Base-by-base conservation (phyloP, 2,113 vertebrate species). In the Corydoras sp. region DNA sequence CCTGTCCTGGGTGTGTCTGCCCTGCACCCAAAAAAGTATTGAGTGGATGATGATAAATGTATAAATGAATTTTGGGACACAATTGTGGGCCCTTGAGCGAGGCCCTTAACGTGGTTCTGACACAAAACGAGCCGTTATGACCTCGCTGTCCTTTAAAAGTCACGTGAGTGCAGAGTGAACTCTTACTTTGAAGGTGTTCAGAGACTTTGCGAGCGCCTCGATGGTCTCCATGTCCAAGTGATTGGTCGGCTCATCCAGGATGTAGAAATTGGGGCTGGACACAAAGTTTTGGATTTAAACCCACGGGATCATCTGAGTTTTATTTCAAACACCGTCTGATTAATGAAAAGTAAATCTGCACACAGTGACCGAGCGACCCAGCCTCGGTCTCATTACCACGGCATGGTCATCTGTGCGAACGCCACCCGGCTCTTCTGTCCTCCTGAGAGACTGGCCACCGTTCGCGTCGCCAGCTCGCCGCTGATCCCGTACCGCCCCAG, bases 171-270 rank as follows among this genome's bases (percentile, higher is more conserved):
- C 51, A 53, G 10, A 10, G 13, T 59, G 7, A 0, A 53, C 18
- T 12, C 66, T 76, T 82, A 96, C 96, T 85, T 88, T 91, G 80
- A 97, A 99, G 58, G 84, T 93, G 86, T 92, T 94, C 72, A 99
- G 91, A 0, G 96, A 92, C 15, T 92, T 91, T 4, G 93, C 96
- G 62, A 99, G 85, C 0, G 97, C 93, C 83, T 99, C 97, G 0
- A 98, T 98, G 0, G 95, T 98, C 85, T 99, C 97, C 97, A 99
- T 99, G 85, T 99, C 97, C 86, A 99, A 85, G 76, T 99, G 97
- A 84, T 99, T 99, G 3, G 97, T 99, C 0, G 97, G 97, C 74
- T 99, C 97, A 65, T 99, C 96, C 76, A 99, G 89, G 74, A 99
- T 89, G 79, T 99, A 99, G 85, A 99, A 98, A 86, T 98, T 99